Conservation (phyloP, 2,888 invertebrate species). For the Nipponacmea schrenckii region DNA sequence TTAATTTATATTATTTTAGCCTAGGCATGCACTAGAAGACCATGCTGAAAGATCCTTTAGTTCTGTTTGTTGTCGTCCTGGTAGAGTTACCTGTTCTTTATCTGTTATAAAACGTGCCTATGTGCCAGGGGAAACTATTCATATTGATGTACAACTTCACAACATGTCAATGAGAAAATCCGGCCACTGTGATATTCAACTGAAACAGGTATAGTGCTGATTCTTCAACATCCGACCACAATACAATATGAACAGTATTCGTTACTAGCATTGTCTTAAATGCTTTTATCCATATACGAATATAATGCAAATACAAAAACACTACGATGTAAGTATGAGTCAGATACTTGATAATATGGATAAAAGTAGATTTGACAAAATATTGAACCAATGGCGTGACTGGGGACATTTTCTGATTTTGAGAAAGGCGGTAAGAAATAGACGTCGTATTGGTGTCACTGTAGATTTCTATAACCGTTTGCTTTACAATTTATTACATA, state of each 20-base stretch:
- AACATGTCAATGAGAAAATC: slow-evolving; percentile 60
- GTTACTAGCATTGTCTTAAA: too few species aligned
- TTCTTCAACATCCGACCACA: not conserved
- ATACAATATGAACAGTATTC: not conserved
- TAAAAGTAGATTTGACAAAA: too few species aligned
- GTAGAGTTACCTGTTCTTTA: slow-evolving; percentile 59
- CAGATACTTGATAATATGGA: too few species aligned
- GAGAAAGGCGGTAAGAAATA: too few species aligned
- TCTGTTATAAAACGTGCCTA: slow-evolving; percentile 56
- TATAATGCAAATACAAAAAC: too few species aligned
- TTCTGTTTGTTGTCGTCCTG: slow-evolving; percentile 58
- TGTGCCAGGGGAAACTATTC: slow-evolving; percentile 59
- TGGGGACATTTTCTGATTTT: too few species aligned
- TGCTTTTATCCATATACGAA: too few species aligned
- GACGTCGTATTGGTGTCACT: too few species aligned
- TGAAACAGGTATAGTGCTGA: slow-evolving; percentile 51
- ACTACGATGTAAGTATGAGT: too few species aligned
- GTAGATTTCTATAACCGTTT: too few species aligned
- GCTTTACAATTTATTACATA: too few species aligned
- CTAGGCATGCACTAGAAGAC: slow-evolving; percentile 54
- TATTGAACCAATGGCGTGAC: too few species aligned
- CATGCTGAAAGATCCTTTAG: slow-evolving; percentile 56
- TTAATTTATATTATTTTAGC: slow-evolving; percentile 25
- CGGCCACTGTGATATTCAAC: slow-evolving; percentile 51
- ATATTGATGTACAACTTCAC: slow-evolving; percentile 56